Percentiles rank a stretch among this genome's conserved stretches.
phyloP scores from a whole-genome alignment of 2,113 vertebrate species.

The Protobothrops flavoviridis region DNA sequence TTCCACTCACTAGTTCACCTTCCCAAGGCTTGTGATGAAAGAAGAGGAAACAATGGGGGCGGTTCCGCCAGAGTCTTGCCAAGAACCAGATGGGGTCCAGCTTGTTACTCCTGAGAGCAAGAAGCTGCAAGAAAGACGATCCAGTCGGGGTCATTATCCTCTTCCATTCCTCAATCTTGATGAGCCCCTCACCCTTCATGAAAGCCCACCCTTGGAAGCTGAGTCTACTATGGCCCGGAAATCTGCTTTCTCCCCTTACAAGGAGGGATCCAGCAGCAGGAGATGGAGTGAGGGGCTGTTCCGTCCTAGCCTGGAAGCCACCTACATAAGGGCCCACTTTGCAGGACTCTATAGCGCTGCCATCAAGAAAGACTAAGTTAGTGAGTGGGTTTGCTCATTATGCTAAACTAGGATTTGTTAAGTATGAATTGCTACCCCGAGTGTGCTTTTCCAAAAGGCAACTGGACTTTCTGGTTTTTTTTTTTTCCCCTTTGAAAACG shows the following conservation, averaged over 20 bases:
- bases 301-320: conserved; percentile 66
- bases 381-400: background rate
- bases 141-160: conserved; percentile 47
- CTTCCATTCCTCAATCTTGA: conserved; percentile 62
- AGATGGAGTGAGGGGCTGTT: conserved; percentile 72
- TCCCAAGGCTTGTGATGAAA: conserved; percentile 66
- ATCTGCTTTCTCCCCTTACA: conserved; percentile 45
- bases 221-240: conserved; percentile 25
- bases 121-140: conserved; percentile 43
- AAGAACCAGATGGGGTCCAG: conserved; percentile 38
- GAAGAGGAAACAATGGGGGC: conserved; percentile 53
- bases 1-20: conserved; percentile 29
- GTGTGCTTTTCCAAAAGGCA: background rate
- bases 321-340: conserved; percentile 62
- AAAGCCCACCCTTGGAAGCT: conserved; percentile 39
- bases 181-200: conserved; percentile 56
- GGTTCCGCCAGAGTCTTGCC: background rate
- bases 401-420: background rate
- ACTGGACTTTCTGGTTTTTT: background rate
- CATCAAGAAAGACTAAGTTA: conserved; percentile 71
- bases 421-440: background rate
- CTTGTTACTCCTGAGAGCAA: background rate
- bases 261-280: conserved; percentile 52
- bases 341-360: conserved; percentile 55
- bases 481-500: background rate